Conservation (phyloP, 2,797 vertebrate species). For the Pempheris klunzingeri region DNA sequence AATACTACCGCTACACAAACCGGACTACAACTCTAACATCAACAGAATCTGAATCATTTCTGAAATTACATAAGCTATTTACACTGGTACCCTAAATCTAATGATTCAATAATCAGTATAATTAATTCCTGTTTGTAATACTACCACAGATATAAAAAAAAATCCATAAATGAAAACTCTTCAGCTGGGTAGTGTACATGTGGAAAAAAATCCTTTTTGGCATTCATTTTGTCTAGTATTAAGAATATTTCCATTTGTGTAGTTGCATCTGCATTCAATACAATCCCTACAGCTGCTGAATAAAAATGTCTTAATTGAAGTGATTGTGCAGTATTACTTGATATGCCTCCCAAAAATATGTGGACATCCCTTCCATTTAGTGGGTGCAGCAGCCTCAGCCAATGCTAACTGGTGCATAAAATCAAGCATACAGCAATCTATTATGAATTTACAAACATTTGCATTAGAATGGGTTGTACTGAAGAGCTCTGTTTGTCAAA, state of each 20-base stretch:
- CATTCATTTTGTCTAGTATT: background rate
- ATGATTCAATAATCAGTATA: background rate
- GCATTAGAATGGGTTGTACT: background rate
- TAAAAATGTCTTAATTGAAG: no score
- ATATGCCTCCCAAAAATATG: background rate
- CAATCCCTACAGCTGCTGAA: background rate
- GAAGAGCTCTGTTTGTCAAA: no score
- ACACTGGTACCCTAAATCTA: background rate
- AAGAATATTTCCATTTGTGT: background rate
- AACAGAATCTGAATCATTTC: background rate
- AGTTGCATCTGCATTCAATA: background rate
- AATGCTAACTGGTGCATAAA: background rate
- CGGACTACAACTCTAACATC: constrained; percentile 4
- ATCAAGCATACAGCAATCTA: background rate
- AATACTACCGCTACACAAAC: background rate
- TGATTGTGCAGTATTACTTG: background rate
- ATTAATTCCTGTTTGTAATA: background rate
- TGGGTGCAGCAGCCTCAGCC: background rate
- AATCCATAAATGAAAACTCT: background rate
- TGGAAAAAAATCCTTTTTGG: background rate
- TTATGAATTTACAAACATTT: constrained; percentile 5
- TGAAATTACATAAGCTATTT: constrained; percentile 6
- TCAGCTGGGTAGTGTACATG: background rate
- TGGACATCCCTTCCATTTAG: background rate
- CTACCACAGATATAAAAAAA: background rate